Conservation (phyloP, 1,140 invertebrate species). For the Paraescarpia echinospica region DNA sequence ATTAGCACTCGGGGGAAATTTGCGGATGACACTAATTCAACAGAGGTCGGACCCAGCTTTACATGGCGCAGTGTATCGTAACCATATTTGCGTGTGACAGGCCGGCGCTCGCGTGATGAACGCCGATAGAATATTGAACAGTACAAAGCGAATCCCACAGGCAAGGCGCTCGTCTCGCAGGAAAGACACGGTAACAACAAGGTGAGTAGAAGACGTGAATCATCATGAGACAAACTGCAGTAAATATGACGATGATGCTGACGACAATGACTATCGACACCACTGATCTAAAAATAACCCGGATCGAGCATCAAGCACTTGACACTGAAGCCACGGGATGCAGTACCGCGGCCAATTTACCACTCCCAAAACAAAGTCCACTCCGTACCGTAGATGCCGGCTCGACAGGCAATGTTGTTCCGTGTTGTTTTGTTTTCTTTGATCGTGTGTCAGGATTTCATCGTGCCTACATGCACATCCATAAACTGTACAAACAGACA, state of each 20-base stretch:
- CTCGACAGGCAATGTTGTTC: too few relatives aligned
- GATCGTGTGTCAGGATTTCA: too few relatives aligned
- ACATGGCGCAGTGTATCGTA: not conserved
- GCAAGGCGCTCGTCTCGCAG: not conserved
- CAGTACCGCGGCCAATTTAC: too few relatives aligned
- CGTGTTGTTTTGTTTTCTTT: too few relatives aligned
- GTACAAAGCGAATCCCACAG: not conserved
- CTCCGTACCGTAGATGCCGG: too few relatives aligned
- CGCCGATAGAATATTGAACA: not conserved
- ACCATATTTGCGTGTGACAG: not conserved
- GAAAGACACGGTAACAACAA: not conserved
- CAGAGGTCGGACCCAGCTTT: not conserved
- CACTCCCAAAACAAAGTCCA: too few relatives aligned
- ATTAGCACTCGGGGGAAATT: not conserved
- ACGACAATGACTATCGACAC: too few relatives aligned
- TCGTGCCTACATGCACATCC: too few relatives aligned
- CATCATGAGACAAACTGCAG: not conserved
- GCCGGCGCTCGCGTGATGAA: not conserved
- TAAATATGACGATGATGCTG: not conserved
- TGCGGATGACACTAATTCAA: constrained; percentile 1
- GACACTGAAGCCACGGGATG: too few relatives aligned
- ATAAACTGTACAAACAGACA: too few relatives aligned
- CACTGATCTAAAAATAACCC: too few relatives aligned
- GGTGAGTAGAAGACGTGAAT: not conserved
- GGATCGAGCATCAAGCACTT: too few relatives aligned